Percentiles rank a stretch among this genome's conserved stretches.
Conservation (phyloP, 2,113 vertebrate genomes). For the Gorsachius goisagi region DNA sequence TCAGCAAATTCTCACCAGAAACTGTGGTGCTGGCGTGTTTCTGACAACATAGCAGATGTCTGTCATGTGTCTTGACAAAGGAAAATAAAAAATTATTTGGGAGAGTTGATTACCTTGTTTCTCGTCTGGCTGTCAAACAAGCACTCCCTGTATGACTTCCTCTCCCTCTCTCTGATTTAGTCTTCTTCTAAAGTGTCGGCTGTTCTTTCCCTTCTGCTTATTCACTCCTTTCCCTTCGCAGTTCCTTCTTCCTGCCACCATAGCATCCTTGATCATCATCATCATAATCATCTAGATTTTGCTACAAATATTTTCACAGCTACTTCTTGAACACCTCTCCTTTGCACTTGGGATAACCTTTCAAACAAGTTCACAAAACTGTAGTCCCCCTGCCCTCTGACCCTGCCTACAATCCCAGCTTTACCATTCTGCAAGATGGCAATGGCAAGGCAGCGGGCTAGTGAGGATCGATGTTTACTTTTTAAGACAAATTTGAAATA, state of each 20-base stretch:
- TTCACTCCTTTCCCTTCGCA: neutral
- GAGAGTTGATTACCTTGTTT: neutral
- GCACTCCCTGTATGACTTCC: neutral
- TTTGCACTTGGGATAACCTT: neutral
- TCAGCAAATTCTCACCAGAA: neutral
- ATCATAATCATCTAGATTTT: neutral
- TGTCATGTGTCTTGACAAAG: neutral
- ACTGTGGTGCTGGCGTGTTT: neutral
- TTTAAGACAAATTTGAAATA: neutral
- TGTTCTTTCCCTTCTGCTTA: neutral
- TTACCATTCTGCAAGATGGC: neutral
- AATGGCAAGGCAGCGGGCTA: neutral
- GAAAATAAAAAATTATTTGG: neutral
- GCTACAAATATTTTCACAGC: neutral
- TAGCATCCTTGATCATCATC: neutral
- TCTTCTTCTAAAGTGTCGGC: neutral
- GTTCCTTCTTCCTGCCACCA: neutral
- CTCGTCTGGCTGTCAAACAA: neutral
- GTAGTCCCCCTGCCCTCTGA: fast-evolving
- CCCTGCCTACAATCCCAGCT: neutral
- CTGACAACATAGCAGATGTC: neutral
- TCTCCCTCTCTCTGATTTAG: neutral
- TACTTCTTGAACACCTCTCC: neutral
- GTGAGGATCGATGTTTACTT: neutral
- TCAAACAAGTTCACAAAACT: neutral